A percentile compares a stretch with the other conserved stretches of the same genome.
These are phyloP conservation scores for Otus sunia DNA, from an alignment of 2,113 vertebrate genomes.

Conservation along the genomic window DNA sequence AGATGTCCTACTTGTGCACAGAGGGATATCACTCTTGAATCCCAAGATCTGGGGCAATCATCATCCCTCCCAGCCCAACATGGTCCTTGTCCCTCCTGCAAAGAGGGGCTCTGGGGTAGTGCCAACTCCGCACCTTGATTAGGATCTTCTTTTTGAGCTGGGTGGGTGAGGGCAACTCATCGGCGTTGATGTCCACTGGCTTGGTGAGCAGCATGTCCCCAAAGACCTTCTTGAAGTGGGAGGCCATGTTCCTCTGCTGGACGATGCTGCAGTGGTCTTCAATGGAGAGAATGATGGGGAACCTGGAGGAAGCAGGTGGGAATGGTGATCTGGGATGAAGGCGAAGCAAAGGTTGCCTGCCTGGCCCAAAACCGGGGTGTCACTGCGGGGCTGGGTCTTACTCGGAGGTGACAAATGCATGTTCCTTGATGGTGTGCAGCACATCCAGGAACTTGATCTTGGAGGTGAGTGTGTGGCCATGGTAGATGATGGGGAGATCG, in stretches of 20 bases:
- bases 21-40: neutral
- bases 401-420: conserved; percentile 86
- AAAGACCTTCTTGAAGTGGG: conserved; percentile 87
- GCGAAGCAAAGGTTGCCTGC: neutral
- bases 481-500: conserved; percentile 89
- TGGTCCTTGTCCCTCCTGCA: neutral
- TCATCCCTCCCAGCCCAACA: neutral
- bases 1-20: neutral
- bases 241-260: conserved; percentile 90
- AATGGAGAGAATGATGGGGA: conserved; percentile 85
- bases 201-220: conserved; percentile 88
- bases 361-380: neutral
- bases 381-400: neutral
- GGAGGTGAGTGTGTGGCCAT: conserved; percentile 86
- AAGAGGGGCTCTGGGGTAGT: neutral
- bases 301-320: conserved; percentile 63
- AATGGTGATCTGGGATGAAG: neutral
- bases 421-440: conserved; percentile 87
- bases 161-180: conserved; percentile 83
- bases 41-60: neutral
- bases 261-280: conserved; percentile 91
- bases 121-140: conserved; percentile 77
- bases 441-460: conserved; percentile 91
- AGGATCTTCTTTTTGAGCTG: conserved; percentile 88
- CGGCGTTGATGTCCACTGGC: conserved; percentile 79